Evolutionary conservation across 2,113 vertebrate species (phyloP).

Genomic region (Calidris pygmaea): DNA sequence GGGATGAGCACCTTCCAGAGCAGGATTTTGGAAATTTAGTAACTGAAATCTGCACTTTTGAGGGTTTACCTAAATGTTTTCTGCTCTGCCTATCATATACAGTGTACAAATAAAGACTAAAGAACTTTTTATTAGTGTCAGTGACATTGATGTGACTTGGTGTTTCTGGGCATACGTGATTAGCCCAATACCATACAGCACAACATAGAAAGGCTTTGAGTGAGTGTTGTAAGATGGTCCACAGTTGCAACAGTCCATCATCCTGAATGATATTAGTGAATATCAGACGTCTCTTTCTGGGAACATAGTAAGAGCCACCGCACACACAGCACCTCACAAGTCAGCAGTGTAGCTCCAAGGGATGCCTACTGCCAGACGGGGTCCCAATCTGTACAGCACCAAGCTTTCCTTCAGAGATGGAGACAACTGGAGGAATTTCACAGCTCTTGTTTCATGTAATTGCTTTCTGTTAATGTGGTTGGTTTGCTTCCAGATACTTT

Average conservation of each 20-base stretch:
- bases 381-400: rapidly evolving
- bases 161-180: not conserved
- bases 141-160: not conserved
- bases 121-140: not conserved
- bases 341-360: not conserved
- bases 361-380: not conserved
- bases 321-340: not conserved
- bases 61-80: not conserved
- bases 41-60: not conserved
- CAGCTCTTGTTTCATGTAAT: not conserved
- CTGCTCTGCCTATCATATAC: too few species aligned
- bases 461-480: not conserved
- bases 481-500: not conserved
- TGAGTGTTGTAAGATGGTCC: not conserved
- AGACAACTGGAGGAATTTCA: not conserved
- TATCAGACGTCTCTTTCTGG: not conserved
- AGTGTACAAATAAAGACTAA: not conserved
- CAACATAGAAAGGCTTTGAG: not conserved
- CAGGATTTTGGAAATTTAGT: not conserved
- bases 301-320: not conserved
- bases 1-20: not conserved
- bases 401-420: not conserved
- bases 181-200: not conserved
- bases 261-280: not conserved
- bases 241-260: not conserved